Evolutionary conservation across 2,888 invertebrate genomes (phyloP).

Genomic region (Aphodius granarius): DNA sequence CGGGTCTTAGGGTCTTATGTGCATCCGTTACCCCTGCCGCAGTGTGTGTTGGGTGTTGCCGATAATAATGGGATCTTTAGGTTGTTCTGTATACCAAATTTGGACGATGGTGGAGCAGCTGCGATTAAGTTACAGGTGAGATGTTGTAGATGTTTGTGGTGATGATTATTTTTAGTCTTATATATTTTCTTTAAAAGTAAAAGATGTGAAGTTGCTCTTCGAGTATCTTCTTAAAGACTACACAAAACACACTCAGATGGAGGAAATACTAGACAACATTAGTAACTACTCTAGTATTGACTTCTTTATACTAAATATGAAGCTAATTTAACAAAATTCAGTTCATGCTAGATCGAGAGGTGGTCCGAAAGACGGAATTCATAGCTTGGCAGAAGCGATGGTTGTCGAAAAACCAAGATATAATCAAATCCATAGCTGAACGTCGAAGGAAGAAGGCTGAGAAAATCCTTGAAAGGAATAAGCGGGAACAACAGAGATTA

Average conservation of each 20-base stretch:
- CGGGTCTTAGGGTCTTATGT: conserved; percentile 66
- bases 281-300: no score
- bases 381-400: conserved; percentile 65
- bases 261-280: no score
- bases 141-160: no score
- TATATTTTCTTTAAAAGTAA: no score
- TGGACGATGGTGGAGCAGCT: conserved; percentile 38
- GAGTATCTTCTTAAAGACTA: no score
- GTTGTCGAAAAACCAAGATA: conserved; percentile 53
- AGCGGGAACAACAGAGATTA: conserved; percentile 24
- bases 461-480: conserved; percentile 29
- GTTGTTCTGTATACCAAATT: conserved; percentile 58
- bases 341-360: conserved; percentile 57
- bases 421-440: conserved; percentile 37
- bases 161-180: no score
- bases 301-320: neutral
- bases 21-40: conserved; percentile 54
- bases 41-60: conserved; percentile 63
- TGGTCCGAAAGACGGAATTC: conserved; percentile 58
- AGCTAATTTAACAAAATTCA: neutral
- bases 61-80: conserved; percentile 70
- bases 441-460: conserved; percentile 42
- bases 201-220: no score
- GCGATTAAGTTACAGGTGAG: conserved; percentile 45
- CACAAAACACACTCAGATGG: no score